Evolutionary conservation across 2,113 vertebrate species (phyloP).

Genomic region (Thalassoma bifasciatum): DNA sequence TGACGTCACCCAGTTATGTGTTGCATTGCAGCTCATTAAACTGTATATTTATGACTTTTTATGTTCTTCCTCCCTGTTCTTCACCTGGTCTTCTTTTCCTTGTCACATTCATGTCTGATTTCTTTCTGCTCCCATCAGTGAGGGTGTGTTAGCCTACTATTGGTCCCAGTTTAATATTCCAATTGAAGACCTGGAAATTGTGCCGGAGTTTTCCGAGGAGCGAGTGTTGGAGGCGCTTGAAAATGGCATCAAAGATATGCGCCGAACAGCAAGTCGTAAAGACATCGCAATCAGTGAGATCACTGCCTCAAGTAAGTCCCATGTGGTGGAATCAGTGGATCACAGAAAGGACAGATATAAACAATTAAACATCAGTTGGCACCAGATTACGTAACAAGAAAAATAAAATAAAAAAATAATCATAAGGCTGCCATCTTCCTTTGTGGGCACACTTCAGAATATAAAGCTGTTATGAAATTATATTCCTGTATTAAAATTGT

Average conservation of each 20-base stretch:
- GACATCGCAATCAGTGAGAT: slow-evolving; percentile 61
- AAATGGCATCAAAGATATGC: slow-evolving; percentile 20
- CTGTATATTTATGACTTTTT: not conserved
- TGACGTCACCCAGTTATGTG: too few relatives aligned
- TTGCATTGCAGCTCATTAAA: too few relatives aligned
- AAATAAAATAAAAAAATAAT: slow-evolving; percentile 5
- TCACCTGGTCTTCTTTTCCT: not conserved
- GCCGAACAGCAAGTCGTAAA: not conserved
- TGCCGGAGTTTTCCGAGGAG: slow-evolving; percentile 76
- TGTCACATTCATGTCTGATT: not conserved
- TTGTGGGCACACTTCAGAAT: too few relatives aligned
- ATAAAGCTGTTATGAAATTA: not conserved
- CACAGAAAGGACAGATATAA: not conserved
- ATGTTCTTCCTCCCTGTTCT: not conserved
- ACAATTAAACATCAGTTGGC: too few relatives aligned
- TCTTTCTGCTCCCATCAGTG: slow-evolving; percentile 62
- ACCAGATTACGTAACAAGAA: slow-evolving; percentile 36
- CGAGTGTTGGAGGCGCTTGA: slow-evolving; percentile 70
- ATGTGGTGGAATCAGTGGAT: not conserved
- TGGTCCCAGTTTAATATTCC: slow-evolving; percentile 83
- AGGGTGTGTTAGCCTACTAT: slow-evolving; percentile 80
- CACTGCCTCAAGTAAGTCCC: slow-evolving; percentile 77
- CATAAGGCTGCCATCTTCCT: not conserved
- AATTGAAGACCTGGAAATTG: slow-evolving; percentile 45
- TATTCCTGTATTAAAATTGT: not conserved